A percentile compares a stretch with the other conserved stretches of the same genome.
Conservation (phyloP, 1,140 invertebrate species). For the Caerostris extrusa region DNA sequence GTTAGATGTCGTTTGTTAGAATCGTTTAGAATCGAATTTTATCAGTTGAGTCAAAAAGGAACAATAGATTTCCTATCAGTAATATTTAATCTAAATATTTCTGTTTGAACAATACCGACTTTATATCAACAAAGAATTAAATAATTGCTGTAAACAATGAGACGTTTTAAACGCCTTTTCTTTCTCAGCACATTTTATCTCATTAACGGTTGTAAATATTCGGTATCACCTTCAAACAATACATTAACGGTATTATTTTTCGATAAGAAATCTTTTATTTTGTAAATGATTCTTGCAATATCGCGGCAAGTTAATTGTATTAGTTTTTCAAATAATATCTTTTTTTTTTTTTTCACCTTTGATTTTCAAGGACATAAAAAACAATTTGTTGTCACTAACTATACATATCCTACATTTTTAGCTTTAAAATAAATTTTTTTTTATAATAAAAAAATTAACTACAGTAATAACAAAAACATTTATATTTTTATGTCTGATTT, state of each 20-base stretch:
- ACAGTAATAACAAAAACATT: too few species aligned
- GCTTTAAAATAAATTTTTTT: too few species aligned
- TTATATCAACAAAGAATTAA: slow-evolving; percentile 5
- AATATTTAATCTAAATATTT: not conserved
- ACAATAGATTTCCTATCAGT: not conserved
- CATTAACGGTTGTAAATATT: slow-evolving; percentile 31
- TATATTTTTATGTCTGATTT: too few species aligned
- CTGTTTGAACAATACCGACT: slow-evolving; percentile 7
- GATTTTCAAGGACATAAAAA: not conserved
- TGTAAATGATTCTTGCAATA: not conserved
- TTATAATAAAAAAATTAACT: too few species aligned
- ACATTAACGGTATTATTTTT: not conserved
- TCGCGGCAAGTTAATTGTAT: not conserved
- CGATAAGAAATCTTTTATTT: not conserved
- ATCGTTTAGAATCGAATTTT: too few species aligned
- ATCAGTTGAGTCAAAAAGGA: not conserved
- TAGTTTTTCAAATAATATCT: not conserved
- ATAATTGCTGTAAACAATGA: not conserved
- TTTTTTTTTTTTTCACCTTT: not conserved
- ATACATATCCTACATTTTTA: too few species aligned
- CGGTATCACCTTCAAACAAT: not conserved
- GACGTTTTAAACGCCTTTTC: not conserved
- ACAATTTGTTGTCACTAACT: too few species aligned
- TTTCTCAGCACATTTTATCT: not conserved
- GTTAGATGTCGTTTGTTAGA: too few species aligned